phyloP scores from a whole-genome alignment of 2,113 vertebrate genomes.

The Gulo gulo region DNA sequence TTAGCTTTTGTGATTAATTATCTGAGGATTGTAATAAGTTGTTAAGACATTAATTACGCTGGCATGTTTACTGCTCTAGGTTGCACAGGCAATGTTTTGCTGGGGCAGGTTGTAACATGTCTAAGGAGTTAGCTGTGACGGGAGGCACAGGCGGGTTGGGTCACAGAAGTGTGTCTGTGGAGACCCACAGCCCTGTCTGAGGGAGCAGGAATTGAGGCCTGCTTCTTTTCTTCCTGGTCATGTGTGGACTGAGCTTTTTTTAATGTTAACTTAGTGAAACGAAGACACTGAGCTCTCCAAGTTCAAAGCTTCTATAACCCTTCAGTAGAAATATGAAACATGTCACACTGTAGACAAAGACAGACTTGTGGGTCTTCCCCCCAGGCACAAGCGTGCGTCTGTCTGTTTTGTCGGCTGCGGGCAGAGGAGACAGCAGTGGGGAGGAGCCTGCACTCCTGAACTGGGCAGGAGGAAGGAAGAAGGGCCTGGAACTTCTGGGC shows the following conservation, averaged over 20 bases:
- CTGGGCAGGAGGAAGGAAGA: not conserved
- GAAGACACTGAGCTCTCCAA: not conserved
- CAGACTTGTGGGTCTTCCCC: not conserved
- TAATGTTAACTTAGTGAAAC: not conserved
- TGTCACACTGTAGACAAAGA: not conserved
- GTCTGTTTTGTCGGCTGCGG: rapidly evolving
- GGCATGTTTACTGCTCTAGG: constrained; percentile 85
- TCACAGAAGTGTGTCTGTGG: rapidly evolving
- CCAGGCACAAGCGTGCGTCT: not conserved
- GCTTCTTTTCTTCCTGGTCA: not conserved
- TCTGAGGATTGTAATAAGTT: constrained; percentile 89
- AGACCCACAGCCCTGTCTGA: not conserved
- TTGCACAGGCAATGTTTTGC: constrained; percentile 73
- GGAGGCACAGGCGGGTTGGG: rapidly evolving
- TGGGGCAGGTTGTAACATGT: constrained; percentile 29
- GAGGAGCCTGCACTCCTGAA: not conserved
- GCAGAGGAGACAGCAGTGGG: not conserved
- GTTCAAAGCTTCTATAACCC: not conserved
- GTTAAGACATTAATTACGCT: constrained; percentile 88
- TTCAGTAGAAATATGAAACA: not conserved
- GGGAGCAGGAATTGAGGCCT: not conserved
- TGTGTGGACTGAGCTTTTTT: not conserved
- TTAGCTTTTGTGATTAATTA: constrained; percentile 91
- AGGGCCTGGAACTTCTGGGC: not conserved
- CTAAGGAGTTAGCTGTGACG: not conserved